Conservation (phyloP, 1,140 invertebrate genomes). For the Carcinoscorpius rotundicauda region DNA sequence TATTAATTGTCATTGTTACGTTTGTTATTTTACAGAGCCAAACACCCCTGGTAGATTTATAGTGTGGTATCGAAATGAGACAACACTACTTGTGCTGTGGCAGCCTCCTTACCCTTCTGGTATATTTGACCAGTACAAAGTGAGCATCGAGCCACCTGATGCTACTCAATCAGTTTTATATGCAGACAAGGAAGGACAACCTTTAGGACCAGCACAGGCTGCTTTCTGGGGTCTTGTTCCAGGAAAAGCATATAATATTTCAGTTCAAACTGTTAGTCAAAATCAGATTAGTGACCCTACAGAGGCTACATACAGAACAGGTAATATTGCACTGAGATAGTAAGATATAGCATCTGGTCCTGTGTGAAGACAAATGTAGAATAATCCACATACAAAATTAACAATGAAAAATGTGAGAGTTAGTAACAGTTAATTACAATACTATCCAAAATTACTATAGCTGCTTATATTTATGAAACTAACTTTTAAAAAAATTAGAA, state of each 20-base stretch:
- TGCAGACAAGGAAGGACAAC: constrained; percentile 83
- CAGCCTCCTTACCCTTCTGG: constrained; percentile 87
- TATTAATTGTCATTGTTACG: too few relatives aligned
- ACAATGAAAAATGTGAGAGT: too few relatives aligned
- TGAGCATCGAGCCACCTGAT: constrained; percentile 73
- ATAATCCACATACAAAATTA: too few relatives aligned
- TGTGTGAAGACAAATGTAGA: too few relatives aligned
- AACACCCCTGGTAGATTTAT: constrained; percentile 91
- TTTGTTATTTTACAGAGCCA: constrained; percentile 41
- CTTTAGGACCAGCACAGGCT: constrained; percentile 81
- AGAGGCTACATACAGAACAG: constrained; percentile 77
- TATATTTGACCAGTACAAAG: constrained; percentile 28
- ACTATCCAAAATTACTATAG: neutral
- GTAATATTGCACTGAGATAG: constrained; percentile 4
- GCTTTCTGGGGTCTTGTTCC: constrained; percentile 83
- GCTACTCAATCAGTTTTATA: constrained; percentile 74
- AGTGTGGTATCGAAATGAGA: constrained; percentile 92
- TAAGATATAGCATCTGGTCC: neutral
- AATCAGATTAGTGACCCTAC: constrained; percentile 79
- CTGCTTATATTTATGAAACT: neutral
- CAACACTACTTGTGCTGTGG: constrained; percentile 83
- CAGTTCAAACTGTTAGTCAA: constrained; percentile 80
- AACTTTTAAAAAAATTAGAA: neutral
- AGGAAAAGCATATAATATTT: constrained; percentile 73
- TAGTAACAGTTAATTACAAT: neutral